These are phyloP conservation scores for Lithophane semibrunnea DNA, from an alignment of 2,888 invertebrate genomes.

Conservation along the genomic window DNA sequence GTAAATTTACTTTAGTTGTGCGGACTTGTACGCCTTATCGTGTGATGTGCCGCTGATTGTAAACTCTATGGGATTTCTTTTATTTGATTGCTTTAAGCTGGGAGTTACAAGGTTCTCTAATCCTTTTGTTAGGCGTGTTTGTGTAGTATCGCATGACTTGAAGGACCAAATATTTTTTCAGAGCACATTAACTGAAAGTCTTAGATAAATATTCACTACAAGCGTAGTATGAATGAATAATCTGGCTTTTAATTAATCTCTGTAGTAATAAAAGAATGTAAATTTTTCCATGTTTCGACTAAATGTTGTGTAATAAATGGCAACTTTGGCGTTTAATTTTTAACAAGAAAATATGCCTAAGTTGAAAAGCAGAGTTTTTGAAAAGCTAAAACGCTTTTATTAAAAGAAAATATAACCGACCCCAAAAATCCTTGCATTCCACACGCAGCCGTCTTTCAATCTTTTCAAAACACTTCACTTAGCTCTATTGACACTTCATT, in stretches of 20 bases:
- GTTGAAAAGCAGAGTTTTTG: not conserved
- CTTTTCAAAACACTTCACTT: conserved; percentile 62
- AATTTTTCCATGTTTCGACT: not conserved
- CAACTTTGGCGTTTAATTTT: not conserved
- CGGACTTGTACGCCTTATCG: conserved; percentile 59
- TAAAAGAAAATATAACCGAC: conserved; percentile 6
- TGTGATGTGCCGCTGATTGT: conserved; percentile 67
- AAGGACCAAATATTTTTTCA: conserved; percentile 43
- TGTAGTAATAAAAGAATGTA: not conserved
- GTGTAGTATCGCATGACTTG: conserved; percentile 23
- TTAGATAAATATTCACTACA: conserved; percentile 27
- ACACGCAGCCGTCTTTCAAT: conserved; percentile 43
- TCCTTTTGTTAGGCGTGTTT: conserved; percentile 50
- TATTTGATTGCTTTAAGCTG: conserved; percentile 62
- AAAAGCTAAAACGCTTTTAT: not conserved
- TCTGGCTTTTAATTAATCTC: not conserved
- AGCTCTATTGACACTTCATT: conserved; percentile 65
- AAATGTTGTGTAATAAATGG: not conserved
- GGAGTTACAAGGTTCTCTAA: conserved; percentile 46
- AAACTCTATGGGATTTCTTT: conserved; percentile 60
- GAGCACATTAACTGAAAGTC: conserved; percentile 2
- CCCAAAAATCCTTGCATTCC: conserved; percentile 45
- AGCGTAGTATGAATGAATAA: conserved; percentile 8
- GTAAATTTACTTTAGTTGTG: conserved; percentile 76
- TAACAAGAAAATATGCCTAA: not conserved